phyloP scores from a whole-genome alignment of 2,113 vertebrate species.

The Chaenocephalus aceratus region DNA sequence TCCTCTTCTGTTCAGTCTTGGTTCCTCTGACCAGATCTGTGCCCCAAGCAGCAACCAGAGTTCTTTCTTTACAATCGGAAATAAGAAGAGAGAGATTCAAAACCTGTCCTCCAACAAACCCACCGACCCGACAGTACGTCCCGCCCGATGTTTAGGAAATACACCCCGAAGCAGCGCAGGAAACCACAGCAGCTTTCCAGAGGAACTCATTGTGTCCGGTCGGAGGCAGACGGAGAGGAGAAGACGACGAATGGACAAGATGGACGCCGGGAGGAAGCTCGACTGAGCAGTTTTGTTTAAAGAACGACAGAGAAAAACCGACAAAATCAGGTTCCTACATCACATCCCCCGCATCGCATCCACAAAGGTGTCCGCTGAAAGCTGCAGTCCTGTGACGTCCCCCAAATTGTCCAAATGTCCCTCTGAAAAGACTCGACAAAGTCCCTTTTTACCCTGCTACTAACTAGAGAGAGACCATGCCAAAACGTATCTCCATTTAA shows the following conservation, averaged over 20 bases:
- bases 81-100: constrained; percentile 73
- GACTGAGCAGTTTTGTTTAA: constrained; percentile 32
- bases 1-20: constrained; percentile 86
- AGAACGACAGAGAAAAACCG: constrained; percentile 58
- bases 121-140: constrained; percentile 64
- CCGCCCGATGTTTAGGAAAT: constrained; percentile 58
- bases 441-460: constrained; percentile 51
- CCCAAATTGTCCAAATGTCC: constrained; percentile 54
- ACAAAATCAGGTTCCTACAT: constrained; percentile 49
- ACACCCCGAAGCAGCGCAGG: constrained; percentile 62
- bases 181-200: constrained; percentile 68
- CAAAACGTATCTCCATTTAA: constrained; percentile 73
- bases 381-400: constrained; percentile 62
- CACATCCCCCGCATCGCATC: constrained; percentile 27
- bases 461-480: constrained; percentile 73
- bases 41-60: constrained; percentile 85
- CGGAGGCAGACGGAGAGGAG: constrained; percentile 64
- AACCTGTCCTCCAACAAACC: constrained; percentile 66
- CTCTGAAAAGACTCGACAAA: constrained; percentile 46
- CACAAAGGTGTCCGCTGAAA: constrained; percentile 42
- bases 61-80: constrained; percentile 84
- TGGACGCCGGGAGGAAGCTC: constrained; percentile 55
- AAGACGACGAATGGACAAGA: constrained; percentile 59
- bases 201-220: constrained; percentile 69
- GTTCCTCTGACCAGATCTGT: constrained; percentile 94